Evolutionary conservation across 2,113 vertebrate species (phyloP).

Genomic region (Carlito syrichta): DNA sequence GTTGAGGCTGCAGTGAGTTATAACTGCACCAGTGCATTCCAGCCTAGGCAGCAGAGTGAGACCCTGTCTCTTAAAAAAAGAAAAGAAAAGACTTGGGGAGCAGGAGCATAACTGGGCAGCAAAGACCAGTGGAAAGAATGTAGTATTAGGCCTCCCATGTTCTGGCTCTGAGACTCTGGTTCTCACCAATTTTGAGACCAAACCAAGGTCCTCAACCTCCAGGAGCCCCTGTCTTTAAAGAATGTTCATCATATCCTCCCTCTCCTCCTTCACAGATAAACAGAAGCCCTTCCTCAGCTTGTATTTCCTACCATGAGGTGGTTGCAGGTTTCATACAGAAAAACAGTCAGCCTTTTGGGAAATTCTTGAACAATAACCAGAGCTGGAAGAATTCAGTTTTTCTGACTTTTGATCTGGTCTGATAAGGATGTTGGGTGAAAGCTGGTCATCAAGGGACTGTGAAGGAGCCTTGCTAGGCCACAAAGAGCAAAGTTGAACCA

Average conservation of each 20-base stretch:
- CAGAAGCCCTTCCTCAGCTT: background rate
- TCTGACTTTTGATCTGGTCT: background rate
- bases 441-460: background rate
- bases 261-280: background rate
- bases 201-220: background rate
- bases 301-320: background rate
- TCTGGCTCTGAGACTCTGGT: background rate
- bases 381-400: background rate
- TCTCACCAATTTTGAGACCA: background rate
- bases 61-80: background rate
- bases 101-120: background rate
- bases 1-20: background rate
- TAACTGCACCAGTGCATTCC: background rate
- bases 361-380: background rate
- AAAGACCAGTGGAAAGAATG: background rate
- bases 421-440: background rate
- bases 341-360: background rate
- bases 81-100: background rate
- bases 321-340: background rate
- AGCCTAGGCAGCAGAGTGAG: too few species aligned
- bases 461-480: background rate
- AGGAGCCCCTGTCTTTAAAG: background rate
- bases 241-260: background rate
- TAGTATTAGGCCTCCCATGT: fast-evolving
- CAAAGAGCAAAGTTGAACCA: background rate